These are phyloP conservation scores for Xenops minutus DNA, from an alignment of 2,797 vertebrate genomes.

Conservation along the genomic window DNA sequence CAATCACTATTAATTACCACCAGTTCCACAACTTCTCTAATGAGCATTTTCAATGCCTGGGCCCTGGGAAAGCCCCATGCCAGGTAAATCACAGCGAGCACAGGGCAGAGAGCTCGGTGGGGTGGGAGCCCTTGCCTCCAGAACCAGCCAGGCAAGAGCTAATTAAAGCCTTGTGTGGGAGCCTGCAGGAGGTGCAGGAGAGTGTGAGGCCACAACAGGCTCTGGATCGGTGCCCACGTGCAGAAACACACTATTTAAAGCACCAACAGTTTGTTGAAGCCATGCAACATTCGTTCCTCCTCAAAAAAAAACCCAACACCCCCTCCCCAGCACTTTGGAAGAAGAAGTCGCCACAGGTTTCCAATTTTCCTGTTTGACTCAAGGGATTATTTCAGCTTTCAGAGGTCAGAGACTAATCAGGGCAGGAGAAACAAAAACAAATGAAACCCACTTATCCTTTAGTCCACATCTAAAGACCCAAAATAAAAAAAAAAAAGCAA, in stretches of 20 bases:
- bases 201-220: constrained; percentile 44
- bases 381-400: constrained; percentile 40
- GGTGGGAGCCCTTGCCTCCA: constrained; percentile 5
- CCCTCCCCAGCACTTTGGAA: background rate
- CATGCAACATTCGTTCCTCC: background rate
- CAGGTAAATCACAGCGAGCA: background rate
- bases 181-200: constrained; percentile 46
- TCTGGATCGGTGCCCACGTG: constrained; percentile 19
- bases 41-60: background rate
- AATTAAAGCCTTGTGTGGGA: constrained; percentile 61
- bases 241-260: constrained; percentile 57
- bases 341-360: background rate
- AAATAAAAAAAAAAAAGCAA: background rate
- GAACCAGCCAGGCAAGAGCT: constrained; percentile 51
- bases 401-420: constrained; percentile 23
- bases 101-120: background rate
- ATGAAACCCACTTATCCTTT: constrained; percentile 15
- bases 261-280: constrained; percentile 4
- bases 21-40: background rate
- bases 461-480: background rate
- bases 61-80: background rate
- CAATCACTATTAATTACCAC: background rate
- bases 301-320: background rate
- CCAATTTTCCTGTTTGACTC: constrained; percentile 22
- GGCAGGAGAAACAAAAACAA: constrained; percentile 15